A percentile compares a stretch with the other conserved stretches of the same genome.
Evolutionary conservation across 1,140 invertebrate species (phyloP).

Genomic region (Penaeus japonicus): DNA sequence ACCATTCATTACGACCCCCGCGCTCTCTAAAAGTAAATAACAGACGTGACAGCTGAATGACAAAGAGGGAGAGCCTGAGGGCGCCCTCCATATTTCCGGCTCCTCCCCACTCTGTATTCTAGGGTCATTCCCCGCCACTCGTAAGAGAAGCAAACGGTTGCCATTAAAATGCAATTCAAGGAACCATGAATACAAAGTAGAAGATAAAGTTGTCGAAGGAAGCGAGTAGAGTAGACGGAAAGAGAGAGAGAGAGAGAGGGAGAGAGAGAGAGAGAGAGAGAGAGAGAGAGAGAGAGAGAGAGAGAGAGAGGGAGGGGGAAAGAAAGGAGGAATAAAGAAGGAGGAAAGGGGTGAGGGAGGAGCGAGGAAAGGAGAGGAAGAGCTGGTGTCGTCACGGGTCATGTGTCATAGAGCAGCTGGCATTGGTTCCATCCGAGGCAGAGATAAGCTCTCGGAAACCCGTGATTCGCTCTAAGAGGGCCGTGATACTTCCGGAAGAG

Average conservation of each 20-base stretch:
- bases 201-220: conserved; percentile 28
- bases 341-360: neutral
- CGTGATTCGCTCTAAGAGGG: too few species aligned
- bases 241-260: neutral
- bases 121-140: conserved; percentile 34
- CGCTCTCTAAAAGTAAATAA: neutral
- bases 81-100: neutral
- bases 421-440: too few species aligned
- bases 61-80: neutral
- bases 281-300: neutral
- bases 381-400: too few species aligned
- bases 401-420: too few species aligned
- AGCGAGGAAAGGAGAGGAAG: neutral
- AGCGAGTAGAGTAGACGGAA: neutral
- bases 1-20: neutral
- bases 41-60: neutral
- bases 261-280: neutral
- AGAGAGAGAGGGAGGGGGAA: neutral
- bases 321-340: neutral
- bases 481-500: neutral
- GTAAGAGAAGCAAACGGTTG: conserved; percentile 37
- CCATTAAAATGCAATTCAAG: conserved; percentile 53
- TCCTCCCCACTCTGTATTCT: neutral
- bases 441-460: too few species aligned
- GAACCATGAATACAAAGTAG: conserved; percentile 47